A percentile compares a stretch with the other conserved stretches of the same genome.
phyloP scores from a whole-genome alignment of 2,888 invertebrate genomes.

The Cosmia pyralina region DNA sequence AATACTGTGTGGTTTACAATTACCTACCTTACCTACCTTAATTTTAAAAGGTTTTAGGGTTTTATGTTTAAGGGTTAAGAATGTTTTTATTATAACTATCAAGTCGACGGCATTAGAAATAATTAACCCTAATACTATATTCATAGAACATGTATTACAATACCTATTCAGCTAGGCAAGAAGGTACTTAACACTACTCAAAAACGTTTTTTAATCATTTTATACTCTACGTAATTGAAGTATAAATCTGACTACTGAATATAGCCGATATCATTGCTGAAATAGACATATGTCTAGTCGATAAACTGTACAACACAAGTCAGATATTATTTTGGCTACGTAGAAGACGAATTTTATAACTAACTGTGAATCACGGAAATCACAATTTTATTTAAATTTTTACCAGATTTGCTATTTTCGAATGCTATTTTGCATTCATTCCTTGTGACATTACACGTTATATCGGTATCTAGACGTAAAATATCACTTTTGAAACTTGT shows the following conservation, averaged over 20 bases:
- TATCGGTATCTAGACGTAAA: background rate
- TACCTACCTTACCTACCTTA: too few species aligned
- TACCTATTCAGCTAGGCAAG: background rate
- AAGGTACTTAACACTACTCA: background rate
- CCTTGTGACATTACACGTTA: background rate
- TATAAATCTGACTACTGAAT: background rate
- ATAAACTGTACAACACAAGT: background rate
- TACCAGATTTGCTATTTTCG: background rate
- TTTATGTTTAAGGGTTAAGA: too few species aligned
- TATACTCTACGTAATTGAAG: background rate
- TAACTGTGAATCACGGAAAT: background rate
- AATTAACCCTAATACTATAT: background rate
- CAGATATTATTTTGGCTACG: background rate
- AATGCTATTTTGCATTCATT: background rate
- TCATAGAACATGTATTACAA: background rate
- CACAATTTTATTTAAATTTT: background rate
- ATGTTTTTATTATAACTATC: slow-evolving; percentile 8
- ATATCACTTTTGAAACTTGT: background rate
- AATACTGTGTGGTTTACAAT: slow-evolving; percentile 4
- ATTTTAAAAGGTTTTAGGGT: background rate
- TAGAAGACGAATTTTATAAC: background rate
- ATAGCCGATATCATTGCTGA: background rate
- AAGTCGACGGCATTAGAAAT: background rate
- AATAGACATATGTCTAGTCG: background rate
- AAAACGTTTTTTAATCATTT: background rate